Conservation (phyloP, 2,113 vertebrate species). For the Leucosticte australis region DNA sequence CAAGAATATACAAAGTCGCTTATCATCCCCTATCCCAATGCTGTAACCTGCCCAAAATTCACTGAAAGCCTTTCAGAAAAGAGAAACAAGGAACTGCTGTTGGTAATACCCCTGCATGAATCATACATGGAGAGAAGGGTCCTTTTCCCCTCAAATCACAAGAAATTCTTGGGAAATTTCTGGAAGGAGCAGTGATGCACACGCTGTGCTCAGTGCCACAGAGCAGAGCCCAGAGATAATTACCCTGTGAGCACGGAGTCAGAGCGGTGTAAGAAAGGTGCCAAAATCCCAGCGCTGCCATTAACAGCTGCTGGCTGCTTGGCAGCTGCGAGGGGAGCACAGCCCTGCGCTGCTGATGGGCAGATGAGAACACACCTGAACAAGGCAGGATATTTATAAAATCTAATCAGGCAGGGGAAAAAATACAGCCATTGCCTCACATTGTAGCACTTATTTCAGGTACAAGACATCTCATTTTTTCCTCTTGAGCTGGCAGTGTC, state of each 20-base stretch:
- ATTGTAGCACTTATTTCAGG: not conserved
- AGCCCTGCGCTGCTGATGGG: not conserved
- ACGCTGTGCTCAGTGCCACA: not conserved
- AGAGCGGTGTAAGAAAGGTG: not conserved
- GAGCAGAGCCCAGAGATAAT: slow-evolving; percentile 17
- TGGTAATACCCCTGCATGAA: rapidly evolving
- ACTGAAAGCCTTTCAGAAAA: not conserved
- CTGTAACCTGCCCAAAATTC: not conserved
- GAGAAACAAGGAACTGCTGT: not conserved
- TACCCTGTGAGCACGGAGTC: not conserved
- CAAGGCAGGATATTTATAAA: slow-evolving; percentile 20
- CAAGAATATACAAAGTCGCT: not conserved
- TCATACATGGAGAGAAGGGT: not conserved
- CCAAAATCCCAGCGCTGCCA: slow-evolving; percentile 19
- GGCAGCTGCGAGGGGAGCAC: not conserved
- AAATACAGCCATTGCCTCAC: not conserved
- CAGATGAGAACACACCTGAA: slow-evolving; percentile 23
- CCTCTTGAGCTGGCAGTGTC: not conserved
- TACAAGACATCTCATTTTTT: slow-evolving; percentile 43
- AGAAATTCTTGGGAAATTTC: not conserved
- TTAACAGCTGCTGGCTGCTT: not conserved
- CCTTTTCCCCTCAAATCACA: not conserved
- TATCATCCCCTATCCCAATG: not conserved
- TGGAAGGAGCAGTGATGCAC: not conserved
- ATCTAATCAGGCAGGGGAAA: slow-evolving; percentile 1